Evolutionary conservation across 2,113 vertebrate genomes (phyloP), one percentile per base, ranked within the genome.

Genomic region (Thymallus thymallus): DNA sequence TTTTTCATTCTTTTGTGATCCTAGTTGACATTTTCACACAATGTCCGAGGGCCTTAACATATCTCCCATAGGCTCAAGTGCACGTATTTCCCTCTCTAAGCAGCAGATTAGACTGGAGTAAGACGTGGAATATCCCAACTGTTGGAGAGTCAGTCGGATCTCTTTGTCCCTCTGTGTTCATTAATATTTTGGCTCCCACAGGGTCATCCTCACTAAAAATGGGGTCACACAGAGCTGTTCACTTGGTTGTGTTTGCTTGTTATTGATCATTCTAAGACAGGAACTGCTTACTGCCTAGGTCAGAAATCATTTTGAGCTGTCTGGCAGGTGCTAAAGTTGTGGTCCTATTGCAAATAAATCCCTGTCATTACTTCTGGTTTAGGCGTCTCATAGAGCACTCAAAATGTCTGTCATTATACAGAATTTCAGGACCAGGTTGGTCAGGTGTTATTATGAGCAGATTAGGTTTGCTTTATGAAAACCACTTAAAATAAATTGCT

Each of bases 141-240:
- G 73, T 72, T 1, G 58, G 65, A 63, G 18, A 20, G 68, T 68
- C 72, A 82, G 77, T 72, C 62, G 83, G 84, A 86, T 82, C 79
- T 86, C 76, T 81, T 77, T 74, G 71, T 23, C 14, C 81, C 82
- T 32, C 55, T 64, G 81, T 76, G 76, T 82, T 74, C 68, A 71
- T 88, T 90, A 90, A 91, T 26, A 18, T 29, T 84, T 69, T 78
- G 73, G 82, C 81, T 85, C 72, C 71, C 79, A 7, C 45, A 23
- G 82, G 79, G 81, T 80, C 73, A 72, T 81, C 78, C 35, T 69
- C 77, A 68, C 81, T 79, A 76, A 89, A 81, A 79, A 87, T 83
- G 55, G 82, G 84, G 80, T 86, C 84, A 73, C 68, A 22, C 66
- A 78, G 79, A 77, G 79, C 73, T 30, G 0, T 70, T 71, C 46